Evolutionary conservation across 2,797 vertebrate species (phyloP).

Genomic region (Myoxocephalus aenaeus): DNA sequence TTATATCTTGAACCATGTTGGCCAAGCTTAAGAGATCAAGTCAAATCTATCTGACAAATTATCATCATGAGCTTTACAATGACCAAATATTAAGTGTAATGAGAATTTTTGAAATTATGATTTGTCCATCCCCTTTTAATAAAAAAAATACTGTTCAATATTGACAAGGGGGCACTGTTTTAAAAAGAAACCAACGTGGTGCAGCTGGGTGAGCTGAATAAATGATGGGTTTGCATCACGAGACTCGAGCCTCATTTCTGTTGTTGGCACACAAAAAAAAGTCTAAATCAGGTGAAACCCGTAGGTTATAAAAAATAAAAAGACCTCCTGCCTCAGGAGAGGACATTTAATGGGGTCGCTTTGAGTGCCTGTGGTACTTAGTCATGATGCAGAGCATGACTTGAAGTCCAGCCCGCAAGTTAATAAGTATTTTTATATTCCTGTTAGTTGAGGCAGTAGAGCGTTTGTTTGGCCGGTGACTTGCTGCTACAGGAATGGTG

Average conservation of each 20-base stretch:
- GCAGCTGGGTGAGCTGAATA: not conserved
- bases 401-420: constrained; percentile 24
- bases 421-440: constrained; percentile 34
- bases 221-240: not conserved
- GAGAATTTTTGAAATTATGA: not conserved
- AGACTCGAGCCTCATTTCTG: not conserved
- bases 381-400: constrained; percentile 8
- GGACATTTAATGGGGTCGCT: not conserved
- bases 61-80: not conserved
- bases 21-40: no score
- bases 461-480: constrained; percentile 20
- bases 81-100: not conserved
- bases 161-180: no score
- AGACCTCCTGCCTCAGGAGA: not conserved
- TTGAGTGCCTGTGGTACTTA: not conserved
- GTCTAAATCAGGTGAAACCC: not conserved
- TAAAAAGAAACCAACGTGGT: no score
- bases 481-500: not conserved
- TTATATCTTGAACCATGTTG: no score
- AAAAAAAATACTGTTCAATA: not conserved
- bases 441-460: constrained; percentile 9
- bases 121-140: not conserved
- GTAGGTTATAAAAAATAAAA: not conserved
- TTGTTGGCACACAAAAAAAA: not conserved
- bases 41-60: no score